Percentiles rank a stretch among this genome's conserved stretches.
These are phyloP conservation scores for Cephus pulcher DNA, from an alignment of 2,888 invertebrate species.

Conservation along the genomic window DNA sequence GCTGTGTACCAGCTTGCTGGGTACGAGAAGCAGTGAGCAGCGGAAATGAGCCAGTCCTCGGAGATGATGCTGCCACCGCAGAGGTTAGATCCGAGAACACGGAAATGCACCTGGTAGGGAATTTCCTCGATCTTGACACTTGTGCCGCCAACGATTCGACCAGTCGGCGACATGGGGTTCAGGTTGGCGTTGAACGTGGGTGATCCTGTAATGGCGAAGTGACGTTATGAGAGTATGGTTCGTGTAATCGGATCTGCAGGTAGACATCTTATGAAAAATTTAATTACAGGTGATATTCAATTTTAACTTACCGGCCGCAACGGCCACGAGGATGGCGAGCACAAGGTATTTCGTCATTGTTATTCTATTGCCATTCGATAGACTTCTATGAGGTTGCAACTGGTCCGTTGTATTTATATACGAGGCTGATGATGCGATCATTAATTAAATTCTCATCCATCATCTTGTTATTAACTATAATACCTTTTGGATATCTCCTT, in stretches of 20 bases:
- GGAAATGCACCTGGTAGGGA: slow-evolving; percentile 68
- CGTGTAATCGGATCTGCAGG: slow-evolving; percentile 61
- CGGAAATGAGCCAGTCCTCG: slow-evolving; percentile 68
- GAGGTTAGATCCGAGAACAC: slow-evolving; percentile 63
- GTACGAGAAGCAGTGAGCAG: slow-evolving; percentile 69
- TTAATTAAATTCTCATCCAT: too few species aligned
- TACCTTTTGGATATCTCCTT: too few species aligned
- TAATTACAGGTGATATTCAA: neutral
- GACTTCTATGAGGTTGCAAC: too few species aligned
- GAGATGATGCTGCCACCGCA: slow-evolving; percentile 72
- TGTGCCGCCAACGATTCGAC: slow-evolving; percentile 68
- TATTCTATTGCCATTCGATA: neutral
- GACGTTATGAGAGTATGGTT: slow-evolving; percentile 70
- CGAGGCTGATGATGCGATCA: too few species aligned
- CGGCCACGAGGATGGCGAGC: neutral
- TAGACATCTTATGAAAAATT: neutral
- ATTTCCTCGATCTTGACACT: slow-evolving; percentile 65
- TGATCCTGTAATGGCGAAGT: slow-evolving; percentile 27
- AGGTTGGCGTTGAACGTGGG: neutral
- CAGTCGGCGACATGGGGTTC: slow-evolving; percentile 20
- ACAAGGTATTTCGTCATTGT: neutral
- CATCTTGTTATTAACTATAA: too few species aligned
- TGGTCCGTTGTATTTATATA: too few species aligned
- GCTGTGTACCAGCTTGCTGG: slow-evolving; percentile 56
- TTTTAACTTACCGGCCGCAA: slow-evolving; percentile 17